Conservation (phyloP, 2,797 vertebrate species). For the Chaunax sp. region DNA sequence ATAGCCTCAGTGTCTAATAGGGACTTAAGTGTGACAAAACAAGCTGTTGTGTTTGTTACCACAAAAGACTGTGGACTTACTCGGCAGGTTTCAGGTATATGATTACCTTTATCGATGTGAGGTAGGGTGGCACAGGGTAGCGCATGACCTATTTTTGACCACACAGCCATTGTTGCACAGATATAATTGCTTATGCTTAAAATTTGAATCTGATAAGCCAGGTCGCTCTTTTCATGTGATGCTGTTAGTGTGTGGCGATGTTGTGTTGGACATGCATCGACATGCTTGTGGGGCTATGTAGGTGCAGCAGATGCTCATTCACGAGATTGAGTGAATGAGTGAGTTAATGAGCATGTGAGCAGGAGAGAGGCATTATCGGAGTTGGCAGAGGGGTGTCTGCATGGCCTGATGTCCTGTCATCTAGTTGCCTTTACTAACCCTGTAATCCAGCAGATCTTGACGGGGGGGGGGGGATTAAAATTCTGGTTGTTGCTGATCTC, state of each 20-base stretch:
- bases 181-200: not conserved
- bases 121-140: not conserved
- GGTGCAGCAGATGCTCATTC: constrained; percentile 48
- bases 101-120: not conserved
- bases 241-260: not conserved
- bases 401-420: constrained; percentile 36
- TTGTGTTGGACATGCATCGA: not conserved
- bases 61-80: not conserved
- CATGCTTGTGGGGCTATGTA: not conserved
- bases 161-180: not conserved
- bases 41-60: not conserved
- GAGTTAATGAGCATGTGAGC: constrained; percentile 25
- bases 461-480: constrained; percentile 72
- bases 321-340: constrained; percentile 40
- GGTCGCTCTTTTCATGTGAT: not conserved
- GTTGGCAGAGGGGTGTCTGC: constrained; percentile 27
- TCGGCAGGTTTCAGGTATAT: not conserved
- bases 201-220: too few species aligned
- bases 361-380: constrained; percentile 31
- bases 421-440: constrained; percentile 42
- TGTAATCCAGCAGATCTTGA: constrained; percentile 73
- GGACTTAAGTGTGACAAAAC: not conserved
- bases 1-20: not conserved
- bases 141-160: constrained; percentile 20
- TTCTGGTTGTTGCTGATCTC: constrained; percentile 77